Base-by-base conservation (phyloP, 2,113 vertebrate species). In the Gorsachius goisagi region DNA sequence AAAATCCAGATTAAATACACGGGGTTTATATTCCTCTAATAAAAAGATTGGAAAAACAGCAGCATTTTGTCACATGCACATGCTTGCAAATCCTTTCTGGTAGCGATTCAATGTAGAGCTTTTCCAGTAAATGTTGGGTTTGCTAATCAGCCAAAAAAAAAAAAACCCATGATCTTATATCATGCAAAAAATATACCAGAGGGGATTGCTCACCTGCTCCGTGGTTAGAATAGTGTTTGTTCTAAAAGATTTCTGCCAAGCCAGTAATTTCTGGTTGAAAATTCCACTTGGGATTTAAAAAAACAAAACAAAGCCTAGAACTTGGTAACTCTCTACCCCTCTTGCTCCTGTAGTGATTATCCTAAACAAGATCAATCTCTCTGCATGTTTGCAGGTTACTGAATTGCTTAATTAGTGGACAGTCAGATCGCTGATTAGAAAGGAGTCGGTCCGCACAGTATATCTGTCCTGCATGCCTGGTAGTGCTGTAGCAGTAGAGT, bases 81-180 rank as follows among this genome's bases (percentile, higher is more conserved):
- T n/a, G 1, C 16, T 80, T 47, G 35, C 74, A 91, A 86, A 92
- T 92, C 77, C 90, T 87, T 78, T 56, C 73, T 58, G 53, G 33
- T 7, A 56, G 45, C 17, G 66, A 72, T 23, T 33, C 75, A 68
- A 5, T 26, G 5, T 4, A 64, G 76, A 68, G 60, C 64, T 87
- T 96, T 96, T 75, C 69, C 91, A 82, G 89, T 94, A 92, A 90
- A 79, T 73, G 89, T 39, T 32, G 30, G 9, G 5, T 39, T 92
- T 81, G 69, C 77, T 87, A 49, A 87, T 92, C 39, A 37, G 21
- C 62, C 44, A 26, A 67, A 89, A 59, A 22, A 80, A 64, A 92
- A 81, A 22, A 80, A 64, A 92, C 78, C 1, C 26, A 4, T 9
- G 27, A 9, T 37, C 41, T 72, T 68, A 1, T 1, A 11, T 39